phyloP scores from a whole-genome alignment of 2,113 vertebrate species.

The Barnardius zonarius region DNA sequence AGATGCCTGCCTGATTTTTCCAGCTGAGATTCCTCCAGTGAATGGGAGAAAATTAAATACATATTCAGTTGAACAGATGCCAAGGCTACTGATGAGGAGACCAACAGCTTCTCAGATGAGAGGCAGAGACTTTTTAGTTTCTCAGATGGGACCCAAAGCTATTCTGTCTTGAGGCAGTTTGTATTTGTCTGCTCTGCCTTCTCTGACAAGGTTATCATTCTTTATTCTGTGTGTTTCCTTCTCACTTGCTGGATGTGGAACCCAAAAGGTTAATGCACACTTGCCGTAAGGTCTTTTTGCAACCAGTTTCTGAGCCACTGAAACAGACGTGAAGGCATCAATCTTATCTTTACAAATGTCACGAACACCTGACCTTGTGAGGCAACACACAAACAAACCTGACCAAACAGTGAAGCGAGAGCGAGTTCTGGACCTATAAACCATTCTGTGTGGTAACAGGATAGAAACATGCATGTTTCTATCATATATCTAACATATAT shows the following conservation, averaged over 20 bases:
- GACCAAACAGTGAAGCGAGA: not conserved
- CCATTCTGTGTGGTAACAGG: not conserved
- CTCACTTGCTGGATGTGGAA: not conserved
- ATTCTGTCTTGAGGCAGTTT: not conserved
- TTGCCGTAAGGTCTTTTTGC: not conserved
- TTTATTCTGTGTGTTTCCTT: not conserved
- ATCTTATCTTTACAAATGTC: not conserved
- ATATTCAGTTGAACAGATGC: not conserved
- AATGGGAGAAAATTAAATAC: not conserved
- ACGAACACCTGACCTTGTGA: not conserved
- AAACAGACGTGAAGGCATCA: not conserved
- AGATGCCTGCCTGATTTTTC: not conserved
- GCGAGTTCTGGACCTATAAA: not conserved
- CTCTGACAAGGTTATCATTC: not conserved
- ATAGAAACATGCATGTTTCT: not conserved
- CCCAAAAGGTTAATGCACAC: not conserved
- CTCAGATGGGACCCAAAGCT: not conserved
- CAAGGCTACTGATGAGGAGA: not conserved
- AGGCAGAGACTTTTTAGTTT: not conserved
- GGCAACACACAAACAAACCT: constrained; percentile 28
- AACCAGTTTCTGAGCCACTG: not conserved
- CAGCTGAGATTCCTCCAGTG: not conserved
- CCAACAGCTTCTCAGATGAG: not conserved
- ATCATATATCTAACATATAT: not conserved
- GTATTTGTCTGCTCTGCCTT: not conserved